A percentile compares a stretch with the other conserved stretches of the same genome.
phyloP scores from a whole-genome alignment of 2,113 vertebrate genomes.

The Puffinus mauretanicus region DNA sequence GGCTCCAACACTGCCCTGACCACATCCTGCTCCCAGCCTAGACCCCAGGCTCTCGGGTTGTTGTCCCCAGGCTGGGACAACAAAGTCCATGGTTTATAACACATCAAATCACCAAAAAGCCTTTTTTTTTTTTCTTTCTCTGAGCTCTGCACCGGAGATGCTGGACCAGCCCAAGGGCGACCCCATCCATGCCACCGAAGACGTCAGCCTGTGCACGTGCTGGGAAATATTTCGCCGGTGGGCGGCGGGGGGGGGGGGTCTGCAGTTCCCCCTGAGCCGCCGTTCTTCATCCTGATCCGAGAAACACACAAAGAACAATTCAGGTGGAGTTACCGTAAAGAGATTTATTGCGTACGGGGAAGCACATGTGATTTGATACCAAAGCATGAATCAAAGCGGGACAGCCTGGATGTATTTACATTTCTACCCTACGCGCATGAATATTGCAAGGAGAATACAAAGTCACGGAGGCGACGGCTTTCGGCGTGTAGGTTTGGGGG shows the following conservation, averaged over 20 bases:
- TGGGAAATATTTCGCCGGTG: background rate
- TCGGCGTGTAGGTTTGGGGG: fast-evolving
- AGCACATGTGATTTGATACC: background rate
- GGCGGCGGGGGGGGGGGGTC: background rate
- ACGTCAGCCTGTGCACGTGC: background rate
- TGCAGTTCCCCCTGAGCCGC: background rate
- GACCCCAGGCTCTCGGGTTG: fast-evolving
- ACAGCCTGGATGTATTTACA: constrained; percentile 4
- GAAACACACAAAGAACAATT: constrained; percentile 11
- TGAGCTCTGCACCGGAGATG: background rate
- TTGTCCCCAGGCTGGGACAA: too few relatives aligned
- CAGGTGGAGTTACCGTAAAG: background rate
- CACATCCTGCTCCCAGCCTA: background rate
- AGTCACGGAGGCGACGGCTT: background rate
- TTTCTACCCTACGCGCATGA: background rate
- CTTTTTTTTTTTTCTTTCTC: background rate
- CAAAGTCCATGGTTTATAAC: background rate
- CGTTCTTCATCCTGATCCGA: background rate
- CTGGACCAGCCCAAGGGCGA: background rate
- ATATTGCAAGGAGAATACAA: background rate
- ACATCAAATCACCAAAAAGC: background rate
- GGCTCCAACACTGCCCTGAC: background rate
- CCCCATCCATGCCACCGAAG: background rate
- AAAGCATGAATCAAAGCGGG: background rate
- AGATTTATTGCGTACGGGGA: background rate